Evolutionary conservation across 2,797 vertebrate species (phyloP).

Genomic region (Onychomys arenicola): DNA sequence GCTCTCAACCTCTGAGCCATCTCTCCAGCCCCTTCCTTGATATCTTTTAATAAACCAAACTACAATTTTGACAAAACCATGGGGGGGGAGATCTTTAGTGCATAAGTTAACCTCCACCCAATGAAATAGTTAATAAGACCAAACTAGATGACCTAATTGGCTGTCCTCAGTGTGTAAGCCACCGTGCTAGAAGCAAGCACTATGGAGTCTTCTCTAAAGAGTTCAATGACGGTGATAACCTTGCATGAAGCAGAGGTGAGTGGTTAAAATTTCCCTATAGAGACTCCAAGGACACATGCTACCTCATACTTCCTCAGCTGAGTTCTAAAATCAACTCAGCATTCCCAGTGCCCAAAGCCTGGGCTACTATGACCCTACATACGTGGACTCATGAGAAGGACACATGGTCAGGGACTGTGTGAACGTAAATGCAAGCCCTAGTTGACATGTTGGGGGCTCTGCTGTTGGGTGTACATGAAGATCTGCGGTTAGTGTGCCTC

Average conservation of each 20-base stretch:
- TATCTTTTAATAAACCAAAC: constrained; percentile 44
- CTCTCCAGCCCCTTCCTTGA: too few relatives aligned
- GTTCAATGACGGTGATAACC: background rate
- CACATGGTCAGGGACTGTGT: background rate
- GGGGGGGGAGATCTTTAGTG: background rate
- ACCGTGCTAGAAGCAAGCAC: background rate
- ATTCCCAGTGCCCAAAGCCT: background rate
- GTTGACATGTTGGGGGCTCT: background rate
- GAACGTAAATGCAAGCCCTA: background rate
- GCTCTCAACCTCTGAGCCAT: too few relatives aligned
- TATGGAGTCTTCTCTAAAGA: background rate
- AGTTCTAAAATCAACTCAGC: background rate
- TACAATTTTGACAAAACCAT: background rate
- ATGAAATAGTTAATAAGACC: constrained; percentile 3
- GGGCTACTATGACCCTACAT: background rate
- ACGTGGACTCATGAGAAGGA: background rate
- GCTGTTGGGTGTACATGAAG: background rate
- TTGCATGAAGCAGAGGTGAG: background rate
- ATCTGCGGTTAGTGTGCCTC: background rate
- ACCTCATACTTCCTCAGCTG: background rate
- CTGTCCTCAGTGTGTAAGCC: background rate
- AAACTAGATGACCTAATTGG: background rate
- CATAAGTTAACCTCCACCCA: background rate
- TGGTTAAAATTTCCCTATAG: background rate
- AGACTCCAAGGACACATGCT: background rate